Evolutionary conservation across 2,113 vertebrate genomes (phyloP), one percentile per base, ranked within the genome.

Genomic region (Pyxicephalus adspersus): DNA sequence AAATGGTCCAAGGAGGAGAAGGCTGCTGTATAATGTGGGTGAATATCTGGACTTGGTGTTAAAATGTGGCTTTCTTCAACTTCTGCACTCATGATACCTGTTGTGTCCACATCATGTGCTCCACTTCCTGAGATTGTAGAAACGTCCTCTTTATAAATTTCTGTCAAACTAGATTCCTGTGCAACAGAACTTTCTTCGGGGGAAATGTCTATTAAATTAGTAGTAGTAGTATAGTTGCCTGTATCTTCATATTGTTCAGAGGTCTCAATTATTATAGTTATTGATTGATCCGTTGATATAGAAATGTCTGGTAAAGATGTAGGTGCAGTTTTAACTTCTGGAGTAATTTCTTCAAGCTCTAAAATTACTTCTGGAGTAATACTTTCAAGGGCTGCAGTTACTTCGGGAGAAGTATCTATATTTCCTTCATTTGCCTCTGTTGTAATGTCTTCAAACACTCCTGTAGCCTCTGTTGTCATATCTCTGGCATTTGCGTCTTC

Each of bases 1-100:
- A 95, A 54, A 25, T 95, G 95, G 54, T 87, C 91, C 22, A 91
- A 28, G 0, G 84, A 88, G 0, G 95, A 91, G 0, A 23, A 76
- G 0, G 87, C 85, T 0, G 94, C 93, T 76, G 84, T 82, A 25
- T 87, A 87, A 0, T 86, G 77, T 0, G 86, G 70, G 19, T 54
- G 79, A 0, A 52, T 74, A 64, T 83, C 85, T 0, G 18, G 84
- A 26, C 20, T 73, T 0, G 91, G 78, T 50, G 72, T 22, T 6
- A 85, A 86, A 0, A 86, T 90, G 0, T 90, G 93, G 50, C 90
- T 90, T 5, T 87, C 84, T 0, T 90, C 85, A 2, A 84, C 83
- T 0, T 72, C 57, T 0, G 87, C 88, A 74, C 85, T 57, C 23
- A 75, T 5, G 0, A 50, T 4, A 0, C 25, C n/a, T 55, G 85